Conservation (phyloP, 2,113 vertebrate genomes). For the Hiodon tergisus region DNA sequence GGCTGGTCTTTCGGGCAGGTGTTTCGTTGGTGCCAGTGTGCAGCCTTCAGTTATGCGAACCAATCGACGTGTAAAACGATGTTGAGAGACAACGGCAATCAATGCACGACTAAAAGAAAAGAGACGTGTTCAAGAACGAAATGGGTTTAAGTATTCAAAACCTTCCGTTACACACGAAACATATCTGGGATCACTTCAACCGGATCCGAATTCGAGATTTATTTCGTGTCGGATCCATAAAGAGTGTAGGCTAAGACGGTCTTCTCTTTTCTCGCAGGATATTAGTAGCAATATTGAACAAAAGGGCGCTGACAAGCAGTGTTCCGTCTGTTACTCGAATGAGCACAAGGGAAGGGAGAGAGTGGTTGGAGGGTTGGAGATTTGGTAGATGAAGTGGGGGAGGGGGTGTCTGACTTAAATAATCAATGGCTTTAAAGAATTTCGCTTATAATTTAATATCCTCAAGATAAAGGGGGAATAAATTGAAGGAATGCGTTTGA, state of each 20-base stretch:
- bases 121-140: not conserved
- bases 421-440: not conserved
- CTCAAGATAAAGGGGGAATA: no score
- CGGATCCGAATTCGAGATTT: not conserved
- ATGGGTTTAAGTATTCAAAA: not conserved
- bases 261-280: conserved; percentile 9
- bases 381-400: not conserved
- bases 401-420: conserved; percentile 4
- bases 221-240: not conserved
- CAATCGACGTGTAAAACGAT: not conserved
- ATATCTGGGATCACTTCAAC: not conserved
- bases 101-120: not conserved
- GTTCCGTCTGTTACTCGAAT: not conserved
- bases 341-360: not conserved
- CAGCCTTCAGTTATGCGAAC: not conserved
- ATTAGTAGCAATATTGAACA: conserved; percentile 6
- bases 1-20: conserved; percentile 15
- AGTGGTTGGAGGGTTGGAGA: not conserved
- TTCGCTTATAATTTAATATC: not conserved
- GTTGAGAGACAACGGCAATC: conserved; percentile 6
- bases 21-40: not conserved
- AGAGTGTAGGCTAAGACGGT: not conserved
- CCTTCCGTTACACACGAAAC: not conserved
- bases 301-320: conserved; percentile 9
- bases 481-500: no score